A percentile compares a stretch with the other conserved stretches of the same genome.
Evolutionary conservation across 1,140 invertebrate genomes (phyloP).

Genomic region (Stratiolaelaps scimitus): DNA sequence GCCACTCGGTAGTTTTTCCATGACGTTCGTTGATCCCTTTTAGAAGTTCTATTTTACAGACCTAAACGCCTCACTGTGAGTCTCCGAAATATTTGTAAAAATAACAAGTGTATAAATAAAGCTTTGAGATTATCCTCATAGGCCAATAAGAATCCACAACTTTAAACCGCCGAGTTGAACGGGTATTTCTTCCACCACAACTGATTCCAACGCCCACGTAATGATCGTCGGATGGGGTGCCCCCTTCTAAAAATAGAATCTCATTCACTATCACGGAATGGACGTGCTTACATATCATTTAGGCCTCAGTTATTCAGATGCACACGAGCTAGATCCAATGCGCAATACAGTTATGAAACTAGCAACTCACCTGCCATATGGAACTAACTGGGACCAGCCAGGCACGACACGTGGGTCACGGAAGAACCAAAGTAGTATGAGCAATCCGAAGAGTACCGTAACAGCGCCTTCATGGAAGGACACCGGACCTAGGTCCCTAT

Average conservation of each 20-base stretch:
- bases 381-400: constrained; percentile 51
- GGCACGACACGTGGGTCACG: constrained; percentile 65
- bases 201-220: no score
- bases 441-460: constrained; percentile 58
- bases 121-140: no score
- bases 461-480: constrained; percentile 65
- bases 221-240: constrained; percentile 47
- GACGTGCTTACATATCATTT: not conserved
- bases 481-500: constrained; percentile 59
- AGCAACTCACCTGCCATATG: not conserved
- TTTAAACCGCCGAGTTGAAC: no score
- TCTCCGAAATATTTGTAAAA: no score
- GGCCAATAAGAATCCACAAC: constrained; percentile 26
- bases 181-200: no score
- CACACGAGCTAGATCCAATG: not conserved
- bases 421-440: constrained; percentile 75
- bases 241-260: constrained; percentile 31
- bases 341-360: not conserved
- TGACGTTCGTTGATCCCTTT: no score
- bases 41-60: no score
- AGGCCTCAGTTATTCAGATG: not conserved
- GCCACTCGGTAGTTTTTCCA: no score
- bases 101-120: constrained; percentile 26
- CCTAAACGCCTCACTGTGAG: no score
- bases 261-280: no score